Evolutionary conservation across 2,797 vertebrate genomes (phyloP).

Genomic region (Peromyscus nudipes): DNA sequence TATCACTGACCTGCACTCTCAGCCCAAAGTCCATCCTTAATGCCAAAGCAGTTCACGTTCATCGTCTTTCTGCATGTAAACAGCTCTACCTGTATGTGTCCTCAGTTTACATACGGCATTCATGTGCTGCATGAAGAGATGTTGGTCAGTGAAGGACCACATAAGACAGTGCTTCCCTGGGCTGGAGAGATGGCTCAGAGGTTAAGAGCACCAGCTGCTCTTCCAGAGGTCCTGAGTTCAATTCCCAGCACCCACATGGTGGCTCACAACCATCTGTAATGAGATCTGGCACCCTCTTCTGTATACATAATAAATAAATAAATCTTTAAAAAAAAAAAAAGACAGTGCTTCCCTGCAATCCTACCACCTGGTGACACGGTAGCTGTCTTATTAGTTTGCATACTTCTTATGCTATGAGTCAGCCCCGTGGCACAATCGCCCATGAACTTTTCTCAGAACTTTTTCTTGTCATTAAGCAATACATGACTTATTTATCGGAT

Average conservation of each 20-base stretch:
- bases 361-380: neutral
- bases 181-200: too few relatives aligned
- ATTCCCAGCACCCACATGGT: too few relatives aligned
- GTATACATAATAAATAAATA: too few relatives aligned
- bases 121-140: too few relatives aligned
- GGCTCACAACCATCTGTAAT: too few relatives aligned
- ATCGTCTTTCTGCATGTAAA: conserved; percentile 1
- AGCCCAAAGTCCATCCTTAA: neutral
- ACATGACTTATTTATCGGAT: too few relatives aligned
- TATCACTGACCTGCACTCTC: neutral
- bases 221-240: too few relatives aligned
- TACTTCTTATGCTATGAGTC: neutral
- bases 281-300: too few relatives aligned
- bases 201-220: too few relatives aligned
- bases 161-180: too few relatives aligned
- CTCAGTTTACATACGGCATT: neutral
- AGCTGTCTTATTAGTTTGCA: neutral
- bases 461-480: neutral
- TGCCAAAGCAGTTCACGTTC: neutral
- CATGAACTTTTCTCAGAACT: neutral
- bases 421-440: fast-evolving
- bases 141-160: neutral
- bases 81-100: neutral
- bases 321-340: too few relatives aligned
- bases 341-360: too few relatives aligned